phyloP scores from a whole-genome alignment of 1,140 invertebrate species.

The Aphelinus atriplicis region DNA sequence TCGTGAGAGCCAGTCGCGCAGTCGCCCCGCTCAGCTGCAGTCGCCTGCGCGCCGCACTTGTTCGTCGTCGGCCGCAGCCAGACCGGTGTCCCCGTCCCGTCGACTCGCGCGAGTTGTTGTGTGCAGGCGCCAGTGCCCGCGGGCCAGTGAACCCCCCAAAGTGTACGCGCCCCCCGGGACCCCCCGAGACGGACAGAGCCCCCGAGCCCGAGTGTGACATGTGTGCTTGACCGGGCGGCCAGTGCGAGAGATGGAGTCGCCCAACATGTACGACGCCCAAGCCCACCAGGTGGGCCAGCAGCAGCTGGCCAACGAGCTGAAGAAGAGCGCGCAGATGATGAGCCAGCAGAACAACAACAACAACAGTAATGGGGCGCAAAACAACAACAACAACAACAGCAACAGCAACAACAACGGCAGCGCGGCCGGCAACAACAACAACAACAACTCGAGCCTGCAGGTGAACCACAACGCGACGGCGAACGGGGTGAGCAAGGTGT shows the following conservation, averaged over 20 bases:
- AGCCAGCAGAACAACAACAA: conserved; percentile 50
- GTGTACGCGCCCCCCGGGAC: too few species aligned
- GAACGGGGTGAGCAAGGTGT: conserved; percentile 63
- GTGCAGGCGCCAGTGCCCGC: too few species aligned
- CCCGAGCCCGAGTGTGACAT: conserved; percentile 50
- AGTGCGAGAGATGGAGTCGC: conserved; percentile 57
- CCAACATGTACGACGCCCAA: conserved; percentile 63
- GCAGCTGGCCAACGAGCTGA: conserved; percentile 50
- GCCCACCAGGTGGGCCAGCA: conserved; percentile 61
- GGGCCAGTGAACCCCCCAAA: too few species aligned
- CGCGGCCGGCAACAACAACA: conserved; percentile 46
- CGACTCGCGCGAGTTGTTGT: too few species aligned
- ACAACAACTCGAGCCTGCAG: conserved; percentile 59
- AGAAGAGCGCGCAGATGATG: conserved; percentile 56
- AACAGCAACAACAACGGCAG: conserved; percentile 46
- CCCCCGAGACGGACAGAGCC: too few species aligned
- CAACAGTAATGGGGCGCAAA: conserved; percentile 34
- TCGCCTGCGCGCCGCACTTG: too few species aligned
- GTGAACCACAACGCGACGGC: conserved; percentile 61
- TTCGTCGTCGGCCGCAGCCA: too few species aligned
- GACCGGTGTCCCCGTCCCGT: too few species aligned
- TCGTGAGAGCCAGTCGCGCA: conserved; percentile 42
- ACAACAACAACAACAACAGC: conserved; percentile 47
- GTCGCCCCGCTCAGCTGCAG: not conserved
- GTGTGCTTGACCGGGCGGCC: conserved; percentile 52